Evolutionary conservation across 2,888 invertebrate genomes (phyloP).

Genomic region (Pristionchus exspectatus): DNA sequence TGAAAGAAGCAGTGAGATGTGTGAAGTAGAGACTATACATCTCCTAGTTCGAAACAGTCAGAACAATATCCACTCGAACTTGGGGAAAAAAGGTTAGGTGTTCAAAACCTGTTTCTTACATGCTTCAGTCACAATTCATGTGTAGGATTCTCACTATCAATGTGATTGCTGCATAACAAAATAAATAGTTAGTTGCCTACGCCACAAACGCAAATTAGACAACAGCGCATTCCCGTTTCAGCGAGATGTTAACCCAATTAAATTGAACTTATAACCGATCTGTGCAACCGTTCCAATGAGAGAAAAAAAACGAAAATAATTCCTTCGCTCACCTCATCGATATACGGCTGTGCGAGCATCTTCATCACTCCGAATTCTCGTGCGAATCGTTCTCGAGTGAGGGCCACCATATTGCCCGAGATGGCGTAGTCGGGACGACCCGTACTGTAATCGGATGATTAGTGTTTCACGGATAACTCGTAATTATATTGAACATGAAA

Average conservation of each 20-base stretch:
- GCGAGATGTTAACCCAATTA: not conserved
- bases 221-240: not conserved
- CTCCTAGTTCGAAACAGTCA: too few species aligned
- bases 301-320: too few species aligned
- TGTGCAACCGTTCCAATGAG: not conserved
- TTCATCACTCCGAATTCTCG: constrained; percentile 76
- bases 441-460: constrained; percentile 66
- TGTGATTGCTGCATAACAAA: too few species aligned
- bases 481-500: not conserved
- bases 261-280: not conserved
- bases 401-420: constrained; percentile 62
- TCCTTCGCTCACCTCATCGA: constrained; percentile 64
- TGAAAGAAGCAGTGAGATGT: too few species aligned
- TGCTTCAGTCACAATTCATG: not conserved
- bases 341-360: constrained; percentile 73
- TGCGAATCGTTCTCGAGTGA: constrained; percentile 67
- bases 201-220: not conserved
- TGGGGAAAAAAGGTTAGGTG: too few species aligned
- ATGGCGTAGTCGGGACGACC: constrained; percentile 73
- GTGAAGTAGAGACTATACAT: too few species aligned
- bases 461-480: not conserved
- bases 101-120: too few species aligned
- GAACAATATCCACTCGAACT: too few species aligned
- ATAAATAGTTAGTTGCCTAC: too few species aligned
- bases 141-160: not conserved